Evolutionary conservation across 2,113 vertebrate genomes (phyloP), one percentile per base, ranked within the genome.

Genomic region (Podilymbus podiceps): DNA sequence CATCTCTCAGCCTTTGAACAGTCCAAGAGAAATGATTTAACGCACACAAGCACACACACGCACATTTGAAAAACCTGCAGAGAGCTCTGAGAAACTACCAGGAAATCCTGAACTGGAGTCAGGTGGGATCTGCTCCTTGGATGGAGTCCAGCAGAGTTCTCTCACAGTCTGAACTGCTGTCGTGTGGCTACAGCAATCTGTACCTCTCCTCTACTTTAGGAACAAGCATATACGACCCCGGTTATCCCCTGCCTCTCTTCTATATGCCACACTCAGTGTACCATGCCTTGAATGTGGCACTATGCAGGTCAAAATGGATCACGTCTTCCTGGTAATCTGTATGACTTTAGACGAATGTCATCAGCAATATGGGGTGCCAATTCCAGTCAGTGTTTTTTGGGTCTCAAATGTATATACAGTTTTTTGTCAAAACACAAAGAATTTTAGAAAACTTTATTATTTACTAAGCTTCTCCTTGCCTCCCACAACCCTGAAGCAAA

Each of bases 21-120:
- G 27, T 23, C 27, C 22, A 19, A 38, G 49, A 76, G 13, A 85
- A 85, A 53, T 23, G 0, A 73, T 76, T 85, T 40, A 20, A 89
- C 63, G 33, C 16, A 49, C 27, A 46, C 5, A 74, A 31, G 30
- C 12, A 21, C 16, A 31, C 38, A 42, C 4, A 16, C 0, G 0
- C 19, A 47, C 5, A 42, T 52, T 35, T 55, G 6, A 82, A 69
- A 92, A 56, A 66, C 46, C 9, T 72, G 11, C 33, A 50, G 44
- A 30, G 23, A 90, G 2, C n/a, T 59, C 38, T 58, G 21, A 53
- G n/a, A 81, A 93, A 74, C 12, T n/a, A 69, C 19, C 28, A 74
- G n/a, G 38, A 90, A 88, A 78, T 63, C 42, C 30, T 92, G 62
- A 89, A 38, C 24, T 71, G n/a, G 35, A 89, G 8, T 50, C 46